These are phyloP conservation scores for Marmota flaviventris DNA, from an alignment of 2,113 vertebrate genomes.

Conservation along the genomic window DNA sequence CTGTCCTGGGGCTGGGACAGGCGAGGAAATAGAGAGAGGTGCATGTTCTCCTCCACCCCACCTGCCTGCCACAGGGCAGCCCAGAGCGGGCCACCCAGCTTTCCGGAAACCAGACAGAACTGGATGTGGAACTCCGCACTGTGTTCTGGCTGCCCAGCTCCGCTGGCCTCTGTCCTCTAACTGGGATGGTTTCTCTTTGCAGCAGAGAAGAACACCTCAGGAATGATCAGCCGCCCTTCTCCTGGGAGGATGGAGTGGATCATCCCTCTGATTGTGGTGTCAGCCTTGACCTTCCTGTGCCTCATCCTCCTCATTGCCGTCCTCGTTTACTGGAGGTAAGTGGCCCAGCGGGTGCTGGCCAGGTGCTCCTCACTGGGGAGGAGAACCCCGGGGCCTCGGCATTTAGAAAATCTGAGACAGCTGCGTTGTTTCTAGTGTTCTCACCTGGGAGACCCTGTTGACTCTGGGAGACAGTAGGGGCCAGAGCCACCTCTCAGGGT, in stretches of 20 bases:
- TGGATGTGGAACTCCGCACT: background rate
- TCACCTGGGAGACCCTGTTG: background rate
- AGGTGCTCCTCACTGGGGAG: background rate
- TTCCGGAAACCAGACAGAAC: background rate
- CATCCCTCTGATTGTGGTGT: constrained; percentile 97
- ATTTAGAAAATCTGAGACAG: background rate
- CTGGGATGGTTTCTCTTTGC: constrained; percentile 66
- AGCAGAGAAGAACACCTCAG: constrained; percentile 92
- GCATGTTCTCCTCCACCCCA: too few relatives aligned
- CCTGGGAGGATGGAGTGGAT: constrained; percentile 97
- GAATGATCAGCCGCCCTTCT: constrained; percentile 90
- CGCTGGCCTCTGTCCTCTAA: background rate
- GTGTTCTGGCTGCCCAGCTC: rapidly evolving
- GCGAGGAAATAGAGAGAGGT: rapidly evolving
- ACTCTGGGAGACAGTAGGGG: background rate
- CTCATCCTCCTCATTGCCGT: constrained; percentile 97
- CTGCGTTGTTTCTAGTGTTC: too few relatives aligned
- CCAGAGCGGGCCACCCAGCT: rapidly evolving
- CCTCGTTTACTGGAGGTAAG: constrained; percentile 99
- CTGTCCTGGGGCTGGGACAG: rapidly evolving
- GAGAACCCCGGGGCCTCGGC: background rate
- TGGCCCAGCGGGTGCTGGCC: background rate
- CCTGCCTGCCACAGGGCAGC: background rate
- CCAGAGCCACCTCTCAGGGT: background rate
- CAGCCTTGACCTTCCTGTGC: constrained; percentile 97